Evolutionary conservation across 2,113 vertebrate genomes (phyloP).

Genomic region (Centropristis striata): DNA sequence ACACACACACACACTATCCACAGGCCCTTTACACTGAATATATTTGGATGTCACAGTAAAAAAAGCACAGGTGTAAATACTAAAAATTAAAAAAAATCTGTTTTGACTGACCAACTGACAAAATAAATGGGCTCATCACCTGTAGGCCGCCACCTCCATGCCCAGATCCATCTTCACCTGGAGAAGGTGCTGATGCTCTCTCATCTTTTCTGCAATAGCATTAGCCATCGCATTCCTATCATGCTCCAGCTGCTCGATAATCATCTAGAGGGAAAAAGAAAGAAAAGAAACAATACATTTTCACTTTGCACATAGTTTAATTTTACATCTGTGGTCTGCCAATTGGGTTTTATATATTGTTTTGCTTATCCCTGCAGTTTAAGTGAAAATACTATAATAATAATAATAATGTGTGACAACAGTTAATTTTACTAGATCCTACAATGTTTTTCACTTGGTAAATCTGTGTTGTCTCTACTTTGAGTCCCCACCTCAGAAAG

Average conservation of each 20-base stretch:
- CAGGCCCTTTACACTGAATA: background rate
- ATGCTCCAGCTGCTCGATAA: slow-evolving; percentile 89
- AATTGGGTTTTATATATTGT: background rate
- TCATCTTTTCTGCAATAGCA: slow-evolving; percentile 88
- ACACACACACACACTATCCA: too few species aligned
- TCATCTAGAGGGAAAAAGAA: slow-evolving; percentile 82
- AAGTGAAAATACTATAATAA: slow-evolving; percentile 16
- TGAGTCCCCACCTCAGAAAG: background rate
- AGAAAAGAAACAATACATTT: background rate
- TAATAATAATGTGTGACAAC: background rate
- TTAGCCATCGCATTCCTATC: slow-evolving; percentile 89
- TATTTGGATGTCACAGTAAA: background rate
- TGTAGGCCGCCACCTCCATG: slow-evolving; percentile 94
- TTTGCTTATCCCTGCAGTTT: background rate
- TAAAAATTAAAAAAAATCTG: background rate
- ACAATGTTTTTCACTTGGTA: background rate
- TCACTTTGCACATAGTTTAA: background rate
- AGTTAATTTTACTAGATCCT: slow-evolving; percentile 28
- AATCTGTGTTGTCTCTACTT: background rate
- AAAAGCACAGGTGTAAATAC: slow-evolving; percentile 3
- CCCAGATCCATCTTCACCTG: slow-evolving; percentile 93
- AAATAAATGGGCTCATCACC: slow-evolving; percentile 78
- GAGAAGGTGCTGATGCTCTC: slow-evolving; percentile 93
- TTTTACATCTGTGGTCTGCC: background rate
- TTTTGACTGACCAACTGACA: background rate